Evolutionary conservation across 92 coral and sea anemone species (phyloP).

Genomic region (Umimayanthus chanpuru): DNA sequence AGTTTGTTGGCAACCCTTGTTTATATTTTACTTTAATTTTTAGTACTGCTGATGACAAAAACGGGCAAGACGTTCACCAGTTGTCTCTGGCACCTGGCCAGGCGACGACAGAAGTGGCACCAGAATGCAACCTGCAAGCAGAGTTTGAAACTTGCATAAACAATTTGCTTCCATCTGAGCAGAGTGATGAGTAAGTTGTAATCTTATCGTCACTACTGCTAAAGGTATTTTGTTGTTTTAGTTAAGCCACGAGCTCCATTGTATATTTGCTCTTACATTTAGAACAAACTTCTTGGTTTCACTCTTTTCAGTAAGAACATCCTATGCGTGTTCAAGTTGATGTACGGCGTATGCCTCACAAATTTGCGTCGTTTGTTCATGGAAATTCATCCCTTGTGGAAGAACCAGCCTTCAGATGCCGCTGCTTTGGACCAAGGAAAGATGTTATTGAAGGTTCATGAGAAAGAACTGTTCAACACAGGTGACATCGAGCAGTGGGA

Average conservation of each 20-base stretch:
- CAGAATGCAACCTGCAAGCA: background rate
- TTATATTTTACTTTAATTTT: no score
- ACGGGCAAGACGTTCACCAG: no score
- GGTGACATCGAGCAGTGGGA: constrained; percentile 87
- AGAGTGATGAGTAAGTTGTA: constrained; percentile 5
- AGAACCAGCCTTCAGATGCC: constrained; percentile 83
- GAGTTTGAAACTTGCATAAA: background rate
- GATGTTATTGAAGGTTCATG: constrained; percentile 63
- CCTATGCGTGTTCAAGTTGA: constrained; percentile 61
- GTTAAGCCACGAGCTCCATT: no score
- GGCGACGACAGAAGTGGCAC: no score
- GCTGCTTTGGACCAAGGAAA: constrained; percentile 59
- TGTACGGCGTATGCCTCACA: constrained; percentile 75
- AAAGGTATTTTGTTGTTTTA: no score
- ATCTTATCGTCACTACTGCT: no score
- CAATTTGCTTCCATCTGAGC: background rate
- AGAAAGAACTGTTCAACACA: constrained; percentile 52
- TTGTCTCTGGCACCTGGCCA: no score
- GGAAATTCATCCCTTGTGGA: constrained; percentile 78
- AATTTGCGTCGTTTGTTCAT: constrained; percentile 68
- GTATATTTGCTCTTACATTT: background rate
- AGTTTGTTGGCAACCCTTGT: no score
- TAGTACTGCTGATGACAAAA: no score
- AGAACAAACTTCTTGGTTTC: background rate
- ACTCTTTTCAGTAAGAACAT: constrained; percentile 60